Percentiles rank a stretch among this genome's conserved stretches.
Evolutionary conservation across 2,888 invertebrate genomes (phyloP).

Genomic region (Clepsis dumicolana): DNA sequence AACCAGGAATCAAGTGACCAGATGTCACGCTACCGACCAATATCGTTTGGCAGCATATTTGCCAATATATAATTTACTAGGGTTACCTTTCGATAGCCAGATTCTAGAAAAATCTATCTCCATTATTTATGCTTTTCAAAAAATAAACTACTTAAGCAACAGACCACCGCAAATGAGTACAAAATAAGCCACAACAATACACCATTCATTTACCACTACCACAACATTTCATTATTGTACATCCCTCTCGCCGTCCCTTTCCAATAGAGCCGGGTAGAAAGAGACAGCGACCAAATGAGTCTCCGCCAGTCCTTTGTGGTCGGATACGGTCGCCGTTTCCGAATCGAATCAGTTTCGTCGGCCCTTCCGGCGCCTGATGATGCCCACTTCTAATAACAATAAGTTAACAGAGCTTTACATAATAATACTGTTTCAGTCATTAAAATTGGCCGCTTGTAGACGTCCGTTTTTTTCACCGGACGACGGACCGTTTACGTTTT

Average conservation of each 20-base stretch:
- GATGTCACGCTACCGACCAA: no score
- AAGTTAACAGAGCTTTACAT: not conserved
- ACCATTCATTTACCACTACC: no score
- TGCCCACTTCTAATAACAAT: not conserved
- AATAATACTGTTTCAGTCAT: not conserved
- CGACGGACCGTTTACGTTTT: no score
- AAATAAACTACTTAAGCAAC: not conserved
- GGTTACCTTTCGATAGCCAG: no score
- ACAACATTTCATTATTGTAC: not conserved
- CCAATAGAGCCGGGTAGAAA: not conserved
- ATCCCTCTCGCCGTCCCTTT: not conserved
- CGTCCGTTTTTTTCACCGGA: no score
- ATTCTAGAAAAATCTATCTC: no score
- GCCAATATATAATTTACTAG: no score
- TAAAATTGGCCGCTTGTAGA: no score
- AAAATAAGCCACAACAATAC: not conserved
- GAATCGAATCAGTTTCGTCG: not conserved
- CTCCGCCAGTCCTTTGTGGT: not conserved
- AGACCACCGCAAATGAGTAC: not conserved
- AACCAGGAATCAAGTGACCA: no score
- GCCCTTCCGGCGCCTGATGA: not conserved
- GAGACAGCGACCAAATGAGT: not conserved
- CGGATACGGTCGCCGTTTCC: conserved; percentile 2
- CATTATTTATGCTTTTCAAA: no score
- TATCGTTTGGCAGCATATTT: no score